Evolutionary conservation across 2,113 vertebrate species (phyloP).

Genomic region (Phrynosoma blainvillii): DNA sequence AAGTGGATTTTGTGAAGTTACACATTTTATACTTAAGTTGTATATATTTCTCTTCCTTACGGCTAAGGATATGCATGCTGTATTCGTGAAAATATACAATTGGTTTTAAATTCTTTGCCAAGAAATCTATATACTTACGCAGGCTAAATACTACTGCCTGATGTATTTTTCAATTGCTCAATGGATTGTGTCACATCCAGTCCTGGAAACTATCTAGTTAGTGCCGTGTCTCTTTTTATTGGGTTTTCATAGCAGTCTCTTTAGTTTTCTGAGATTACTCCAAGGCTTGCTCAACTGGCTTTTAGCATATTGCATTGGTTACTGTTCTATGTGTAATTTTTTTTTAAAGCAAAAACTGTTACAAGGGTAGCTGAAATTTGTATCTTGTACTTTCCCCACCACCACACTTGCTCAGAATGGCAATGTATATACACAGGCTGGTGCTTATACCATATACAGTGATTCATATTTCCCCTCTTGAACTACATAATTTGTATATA

Average conservation of each 20-base stretch:
- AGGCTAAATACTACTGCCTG: not conserved
- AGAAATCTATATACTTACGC: not conserved
- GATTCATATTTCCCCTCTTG: not conserved
- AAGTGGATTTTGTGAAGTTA: not conserved
- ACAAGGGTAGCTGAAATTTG: not conserved
- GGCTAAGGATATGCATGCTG: not conserved
- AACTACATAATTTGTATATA: not conserved
- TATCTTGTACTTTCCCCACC: not conserved
- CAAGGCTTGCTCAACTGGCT: not conserved
- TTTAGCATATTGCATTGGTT: not conserved
- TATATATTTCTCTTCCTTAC: not conserved
- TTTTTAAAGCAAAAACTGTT: not conserved
- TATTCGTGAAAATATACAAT: not conserved
- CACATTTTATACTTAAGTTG: constrained; percentile 13
- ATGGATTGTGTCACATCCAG: not conserved
- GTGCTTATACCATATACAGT: not conserved
- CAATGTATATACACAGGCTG: not conserved
- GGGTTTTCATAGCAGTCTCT: not conserved
- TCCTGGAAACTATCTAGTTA: not conserved
- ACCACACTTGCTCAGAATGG: not conserved
- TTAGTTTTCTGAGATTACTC: not conserved
- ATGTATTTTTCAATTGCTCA: not conserved
- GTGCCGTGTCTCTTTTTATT: not conserved
- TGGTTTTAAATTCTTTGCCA: not conserved
- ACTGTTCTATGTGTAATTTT: not conserved